Base-by-base conservation (phyloP, 2,888 invertebrate genomes). In the Tanytarsus gracilentus region DNA sequence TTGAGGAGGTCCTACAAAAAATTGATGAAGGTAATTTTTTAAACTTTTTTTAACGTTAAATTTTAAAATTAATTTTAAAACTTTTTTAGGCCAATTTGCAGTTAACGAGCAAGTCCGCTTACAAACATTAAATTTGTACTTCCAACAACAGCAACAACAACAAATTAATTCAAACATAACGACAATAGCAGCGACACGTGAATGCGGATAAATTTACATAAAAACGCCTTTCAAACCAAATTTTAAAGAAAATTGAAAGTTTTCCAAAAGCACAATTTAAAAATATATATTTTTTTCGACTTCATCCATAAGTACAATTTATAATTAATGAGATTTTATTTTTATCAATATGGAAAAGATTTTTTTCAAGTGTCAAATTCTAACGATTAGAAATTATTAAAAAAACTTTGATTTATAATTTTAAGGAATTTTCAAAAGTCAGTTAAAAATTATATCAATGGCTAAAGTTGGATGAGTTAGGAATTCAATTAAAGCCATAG, bases 121-220 rank as follows among this genome's bases (percentile, higher is more conserved):
- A 8, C 56, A 56, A 26, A 56, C 56, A 16, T 18, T 56, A 6
- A 56, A 56, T 9, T 44, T 56, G 56, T 56, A 56, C 23, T 56
- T 56, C 21, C 52, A 52, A 49, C 49, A 49, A 49, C 26, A 23
- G 9, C 49, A 49, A 23, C 11, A 23, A 8, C 33, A 30, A 18
- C 30, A 53, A 18, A 5, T 16, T 7, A 9, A 1, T 4, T 18
- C 53, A 18, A 29, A 14, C 4, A n/a, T 33, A 7, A 9, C 48
- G 2, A 18, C 26, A 8, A 16, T 27, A 27, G 16, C 53, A 21
- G 53, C 53, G n/a, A 53, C 53, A 21, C 53, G 56, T 3, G 56
- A 56, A 16, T 56, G 56, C 29, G 56, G 56, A 40, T 56, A 56
- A 44, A 7, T 21, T 44, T 16, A 8, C 44, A 11, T 11, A 33